phyloP scores from a whole-genome alignment of 2,888 invertebrate genomes.

The Andrena minutula region DNA sequence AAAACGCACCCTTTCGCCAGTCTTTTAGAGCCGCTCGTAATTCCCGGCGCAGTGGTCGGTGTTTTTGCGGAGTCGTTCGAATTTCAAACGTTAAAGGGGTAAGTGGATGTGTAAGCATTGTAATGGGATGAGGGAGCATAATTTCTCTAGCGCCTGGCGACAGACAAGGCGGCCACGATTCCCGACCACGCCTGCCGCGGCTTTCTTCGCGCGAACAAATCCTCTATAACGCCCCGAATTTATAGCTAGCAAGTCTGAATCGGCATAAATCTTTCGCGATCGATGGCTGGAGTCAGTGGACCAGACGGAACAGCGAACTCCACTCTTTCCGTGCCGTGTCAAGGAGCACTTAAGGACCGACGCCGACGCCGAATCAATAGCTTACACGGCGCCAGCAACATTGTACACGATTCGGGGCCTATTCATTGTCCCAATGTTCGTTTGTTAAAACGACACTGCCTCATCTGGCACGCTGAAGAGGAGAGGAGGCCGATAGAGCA shows the following conservation, averaged over 20 bases:
- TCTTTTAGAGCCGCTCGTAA: conserved; percentile 14
- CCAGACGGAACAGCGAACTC: conserved; percentile 61
- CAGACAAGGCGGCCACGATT: no score
- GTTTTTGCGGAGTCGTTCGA: not conserved
- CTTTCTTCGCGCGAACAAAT: no score
- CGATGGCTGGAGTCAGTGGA: conserved; percentile 47
- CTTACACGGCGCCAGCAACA: conserved; percentile 51
- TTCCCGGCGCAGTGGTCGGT: not conserved
- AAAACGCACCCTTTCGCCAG: conserved; percentile 41
- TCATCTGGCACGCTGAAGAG: conserved; percentile 14
- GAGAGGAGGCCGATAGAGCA: conserved; percentile 3
- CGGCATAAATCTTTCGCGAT: conserved; percentile 51
- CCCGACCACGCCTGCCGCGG: no score
- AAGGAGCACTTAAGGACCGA: conserved; percentile 63
- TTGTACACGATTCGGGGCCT: conserved; percentile 53
- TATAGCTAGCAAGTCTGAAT: not conserved
- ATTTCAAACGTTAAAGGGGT: not conserved
- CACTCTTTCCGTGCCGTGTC: conserved; percentile 64
- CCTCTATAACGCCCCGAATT: no score
- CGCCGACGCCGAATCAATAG: conserved; percentile 61
- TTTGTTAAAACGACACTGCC: conserved; percentile 48
- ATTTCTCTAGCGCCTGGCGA: no score
- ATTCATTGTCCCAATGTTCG: conserved; percentile 53
- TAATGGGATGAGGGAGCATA: no score
- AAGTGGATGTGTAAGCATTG: no score